Conservation (phyloP, 2,113 vertebrate species). For the Sorex fumeus region DNA sequence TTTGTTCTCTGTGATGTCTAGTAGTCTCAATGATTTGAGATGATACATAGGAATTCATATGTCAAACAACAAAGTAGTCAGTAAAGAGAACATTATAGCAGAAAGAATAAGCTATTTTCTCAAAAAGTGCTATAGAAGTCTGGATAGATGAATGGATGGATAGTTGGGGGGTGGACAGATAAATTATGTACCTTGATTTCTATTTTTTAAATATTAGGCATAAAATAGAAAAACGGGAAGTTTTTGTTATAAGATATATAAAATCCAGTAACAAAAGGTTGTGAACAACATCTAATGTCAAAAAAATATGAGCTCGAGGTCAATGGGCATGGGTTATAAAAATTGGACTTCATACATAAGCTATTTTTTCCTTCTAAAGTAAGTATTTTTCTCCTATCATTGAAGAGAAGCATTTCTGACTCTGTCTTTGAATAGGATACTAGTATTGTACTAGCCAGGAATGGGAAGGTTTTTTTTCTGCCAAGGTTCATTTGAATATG, state of each 20-base stretch:
- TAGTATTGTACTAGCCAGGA: too few species aligned
- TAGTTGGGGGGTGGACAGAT: too few species aligned
- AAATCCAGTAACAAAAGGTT: conserved; percentile 20
- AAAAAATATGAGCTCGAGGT: conserved; percentile 39
- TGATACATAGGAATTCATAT: neutral
- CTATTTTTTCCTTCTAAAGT: neutral
- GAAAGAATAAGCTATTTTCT: neutral
- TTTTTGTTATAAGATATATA: neutral
- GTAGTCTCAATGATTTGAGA: too few species aligned
- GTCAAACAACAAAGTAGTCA: conserved; percentile 33
- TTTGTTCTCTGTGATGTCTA: too few species aligned
- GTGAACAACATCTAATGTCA: neutral
- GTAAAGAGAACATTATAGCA: neutral
- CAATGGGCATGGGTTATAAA: neutral
- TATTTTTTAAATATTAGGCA: neutral
- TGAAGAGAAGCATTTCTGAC: neutral
- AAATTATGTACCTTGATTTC: neutral
- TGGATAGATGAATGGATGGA: neutral
- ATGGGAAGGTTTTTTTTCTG: too few species aligned
- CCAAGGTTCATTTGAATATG: too few species aligned
- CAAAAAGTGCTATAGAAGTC: neutral
- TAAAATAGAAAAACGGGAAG: conserved; percentile 15
- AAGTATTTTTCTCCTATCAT: neutral
- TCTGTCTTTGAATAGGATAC: neutral
- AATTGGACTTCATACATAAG: neutral